A percentile compares a stretch with the other conserved stretches of the same genome.
Evolutionary conservation across 2,888 invertebrate genomes (phyloP).

Genomic region (Luffia ferchaultella): DNA sequence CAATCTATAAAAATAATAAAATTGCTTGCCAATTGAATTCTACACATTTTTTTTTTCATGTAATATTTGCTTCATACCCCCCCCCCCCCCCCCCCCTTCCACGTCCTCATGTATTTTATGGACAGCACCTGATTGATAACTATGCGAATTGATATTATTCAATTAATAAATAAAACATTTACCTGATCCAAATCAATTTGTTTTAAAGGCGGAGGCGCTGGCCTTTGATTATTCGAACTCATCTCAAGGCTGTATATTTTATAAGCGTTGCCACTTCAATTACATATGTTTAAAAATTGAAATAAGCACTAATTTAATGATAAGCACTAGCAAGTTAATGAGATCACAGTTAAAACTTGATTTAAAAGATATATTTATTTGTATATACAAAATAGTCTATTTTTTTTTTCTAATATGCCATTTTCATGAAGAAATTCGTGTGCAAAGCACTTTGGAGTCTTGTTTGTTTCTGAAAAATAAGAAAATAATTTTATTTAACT

Average conservation of each 20-base stretch:
- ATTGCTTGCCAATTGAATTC: no score
- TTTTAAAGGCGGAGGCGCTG: constrained; percentile 66
- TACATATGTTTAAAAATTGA: neutral
- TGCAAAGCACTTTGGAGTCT: neutral
- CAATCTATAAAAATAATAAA: no score
- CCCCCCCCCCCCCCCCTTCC: no score
- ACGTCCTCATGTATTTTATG: no score
- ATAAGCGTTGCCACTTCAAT: neutral
- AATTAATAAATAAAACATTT: no score
- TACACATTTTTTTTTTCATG: no score
- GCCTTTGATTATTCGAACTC: constrained; percentile 28
- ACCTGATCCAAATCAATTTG: constrained; percentile 82
- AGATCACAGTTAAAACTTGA: neutral
- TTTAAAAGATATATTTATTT: no score
- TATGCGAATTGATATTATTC: no score
- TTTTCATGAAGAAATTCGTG: neutral
- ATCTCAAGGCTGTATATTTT: constrained; percentile 11
- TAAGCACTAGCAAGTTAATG: neutral
- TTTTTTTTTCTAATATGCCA: neutral
- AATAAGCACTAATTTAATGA: neutral
- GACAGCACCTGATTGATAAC: no score
- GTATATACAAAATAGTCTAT: neutral
- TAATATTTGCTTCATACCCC: no score
- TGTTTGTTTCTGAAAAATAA: neutral
- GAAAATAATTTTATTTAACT: neutral